Evolutionary conservation across 2,888 invertebrate species (phyloP), one percentile per base, ranked within the genome.

Genomic region (Caenorhabditis sp.): DNA sequence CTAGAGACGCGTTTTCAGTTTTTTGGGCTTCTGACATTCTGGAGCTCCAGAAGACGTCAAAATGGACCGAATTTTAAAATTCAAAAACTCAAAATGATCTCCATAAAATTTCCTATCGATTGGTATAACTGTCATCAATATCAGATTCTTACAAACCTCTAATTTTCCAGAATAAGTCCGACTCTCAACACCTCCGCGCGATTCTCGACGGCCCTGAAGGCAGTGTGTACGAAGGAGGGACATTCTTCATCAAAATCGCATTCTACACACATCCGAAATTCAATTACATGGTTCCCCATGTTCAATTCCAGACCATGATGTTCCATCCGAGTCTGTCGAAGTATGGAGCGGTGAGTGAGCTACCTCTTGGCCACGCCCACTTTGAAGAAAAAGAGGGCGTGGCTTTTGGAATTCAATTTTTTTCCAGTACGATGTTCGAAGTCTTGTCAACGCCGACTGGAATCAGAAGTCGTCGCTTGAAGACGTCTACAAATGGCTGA

Each of bases 311-410:
- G 87, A 99, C 98, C 86, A 95, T 98, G 92, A 98, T 99, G 94
- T 99, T 98, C 94, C 98, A 99, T 93, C 98, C 98, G 94, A 99
- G 98, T 94, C 98, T 99, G 93, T 98, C 98, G 94, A 97, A 96
- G 93, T 97, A 97, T 94, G 98, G 98, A 75, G 47, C 58, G 19
- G 83, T 83, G 28, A 44, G 10, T 26, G n/a, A n/a, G n/a, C n/a
- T n/a, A n/a, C 7, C 31, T 31, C 31, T 31, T 7, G 7, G 5
- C 31, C 31, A 31, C 31, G 31, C 31, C 31, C 31, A 31, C 66
- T 26, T 28, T 19, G 4, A 66, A 8, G 24, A n/a, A n/a, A n/a
- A n/a, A n/a, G n/a, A n/a, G n/a, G n/a, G n/a, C n/a, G n/a, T n/a
- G n/a, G n/a, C n/a, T n/a, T n/a, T n/a, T n/a, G 31, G 19, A 19